Percentiles rank a stretch among this genome's conserved stretches.
These are phyloP conservation scores for Hypanus sabinus DNA, from an alignment of 2,113 vertebrate species.

Conservation along the genomic window DNA sequence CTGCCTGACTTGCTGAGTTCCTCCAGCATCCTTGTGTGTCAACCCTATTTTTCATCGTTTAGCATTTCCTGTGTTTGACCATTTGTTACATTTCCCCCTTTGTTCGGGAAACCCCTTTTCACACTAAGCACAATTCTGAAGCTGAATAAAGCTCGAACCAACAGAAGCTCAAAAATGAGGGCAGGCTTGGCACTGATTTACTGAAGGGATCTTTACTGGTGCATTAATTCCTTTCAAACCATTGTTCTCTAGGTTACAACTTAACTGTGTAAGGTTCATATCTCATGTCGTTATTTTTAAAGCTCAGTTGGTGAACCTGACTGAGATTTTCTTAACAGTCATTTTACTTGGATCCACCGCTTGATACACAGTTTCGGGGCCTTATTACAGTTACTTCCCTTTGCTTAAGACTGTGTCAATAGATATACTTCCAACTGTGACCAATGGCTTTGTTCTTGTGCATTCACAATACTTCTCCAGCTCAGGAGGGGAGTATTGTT, in stretches of 20 bases:
- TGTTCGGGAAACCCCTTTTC: neutral
- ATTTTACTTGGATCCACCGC: constrained; percentile 49
- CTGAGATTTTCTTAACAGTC: constrained; percentile 47
- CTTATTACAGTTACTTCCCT: constrained; percentile 52
- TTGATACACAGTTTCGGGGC: constrained; percentile 57
- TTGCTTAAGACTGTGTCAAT: constrained; percentile 54
- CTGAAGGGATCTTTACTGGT: neutral
- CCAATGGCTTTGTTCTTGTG: constrained; percentile 49
- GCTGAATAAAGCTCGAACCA: neutral
- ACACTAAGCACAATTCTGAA: neutral
- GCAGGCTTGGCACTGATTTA: neutral
- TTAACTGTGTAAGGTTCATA: neutral
- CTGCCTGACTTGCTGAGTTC: too few relatives aligned
- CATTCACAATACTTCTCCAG: constrained; percentile 61
- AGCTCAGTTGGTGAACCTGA: constrained; percentile 39
- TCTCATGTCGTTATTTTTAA: neutral
- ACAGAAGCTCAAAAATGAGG: neutral
- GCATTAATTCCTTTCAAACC: neutral
- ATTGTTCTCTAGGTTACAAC: neutral
- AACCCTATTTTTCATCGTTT: too few relatives aligned
- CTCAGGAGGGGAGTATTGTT: constrained; percentile 33
- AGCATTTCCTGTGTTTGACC: neutral
- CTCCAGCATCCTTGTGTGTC: too few relatives aligned
- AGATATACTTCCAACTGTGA: constrained; percentile 55
- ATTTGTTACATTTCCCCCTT: too few relatives aligned